Base-by-base conservation (phyloP, 2,113 vertebrate species). In the Paralichthys olivaceus region DNA sequence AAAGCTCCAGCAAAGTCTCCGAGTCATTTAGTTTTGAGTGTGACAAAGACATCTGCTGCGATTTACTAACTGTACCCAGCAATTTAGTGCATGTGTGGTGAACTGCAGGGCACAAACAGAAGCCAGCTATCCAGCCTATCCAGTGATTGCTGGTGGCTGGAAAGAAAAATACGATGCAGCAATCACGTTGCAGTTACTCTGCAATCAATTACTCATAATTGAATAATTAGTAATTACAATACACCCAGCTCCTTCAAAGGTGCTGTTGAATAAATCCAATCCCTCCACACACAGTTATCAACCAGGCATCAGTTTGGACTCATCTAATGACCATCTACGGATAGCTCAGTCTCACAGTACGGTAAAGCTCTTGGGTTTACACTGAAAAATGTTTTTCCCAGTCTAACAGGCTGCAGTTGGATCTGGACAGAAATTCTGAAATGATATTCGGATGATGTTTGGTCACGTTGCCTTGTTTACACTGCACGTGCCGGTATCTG, bases 141-240 rank as follows among this genome's bases (percentile, higher is more conserved):
- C 47, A 22, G 20, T 56, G 69, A 67, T 25, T 60, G 47, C 32
- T 1, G 11, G 53, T 28, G 49, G 2, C n/a, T 61, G 32, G 8
- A 5, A 28, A n/a, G 14, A 20, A 47, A 53, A 43, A n/a, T 20
- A 53, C 1, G 20, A 53, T 49, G 45, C 25, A 13, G 26, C 34
- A 78, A 56, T 49, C 12, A 51, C 47, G 37, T 56, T 56, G 54
- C 13, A 26, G 22, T 25, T 23, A 37, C 5, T 57, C 19, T 51
- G 40, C 19, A 26, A 69, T 69, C 34, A 69, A 34, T 12, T 59
- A 59, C n/a, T 69, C 28, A 32, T 34, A 20, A 25, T 32, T 62
- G 2, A 34, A 23, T 23, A 55, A 55, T 17, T 22, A 17, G 7
- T 23, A 23, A 23, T 34, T 56, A 22, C 20, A 25, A 32, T 17